Conservation (phyloP, 2,888 invertebrate species). For the Drosophila infuscata region DNA sequence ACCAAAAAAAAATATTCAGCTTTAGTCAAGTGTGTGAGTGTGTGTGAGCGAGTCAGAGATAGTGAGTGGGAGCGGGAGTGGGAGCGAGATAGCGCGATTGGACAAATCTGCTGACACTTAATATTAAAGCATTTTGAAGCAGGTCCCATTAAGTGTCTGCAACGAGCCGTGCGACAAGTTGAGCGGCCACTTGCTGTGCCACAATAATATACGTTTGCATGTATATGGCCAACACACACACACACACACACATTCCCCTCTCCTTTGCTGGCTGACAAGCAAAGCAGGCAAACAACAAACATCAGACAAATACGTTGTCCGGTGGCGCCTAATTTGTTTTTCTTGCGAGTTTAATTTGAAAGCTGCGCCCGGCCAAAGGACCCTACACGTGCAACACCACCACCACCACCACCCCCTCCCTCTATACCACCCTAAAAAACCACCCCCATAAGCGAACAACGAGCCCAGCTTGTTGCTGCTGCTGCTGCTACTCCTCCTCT, state of each 20-base stretch:
- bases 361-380: constrained; percentile 44
- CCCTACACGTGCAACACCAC: constrained; percentile 29
- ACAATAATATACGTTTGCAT: background rate
- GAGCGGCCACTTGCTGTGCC: constrained; percentile 40
- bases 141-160: constrained; percentile 48
- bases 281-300: constrained; percentile 58
- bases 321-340: constrained; percentile 77
- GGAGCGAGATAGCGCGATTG: constrained; percentile 8
- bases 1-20: background rate
- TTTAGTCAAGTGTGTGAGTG: background rate
- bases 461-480: constrained; percentile 7
- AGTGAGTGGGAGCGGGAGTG: background rate
- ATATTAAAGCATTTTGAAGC: constrained; percentile 57
- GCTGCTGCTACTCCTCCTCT: constrained; percentile 20
- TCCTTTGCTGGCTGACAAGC: constrained; percentile 7
- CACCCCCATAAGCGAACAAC: background rate
- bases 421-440: background rate
- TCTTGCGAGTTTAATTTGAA: constrained; percentile 78
- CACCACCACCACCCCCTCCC: background rate
- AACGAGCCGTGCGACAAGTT: constrained; percentile 57
- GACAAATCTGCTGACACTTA: constrained; percentile 51
- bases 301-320: constrained; percentile 74
- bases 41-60: background rate
- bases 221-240: background rate
- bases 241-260: background rate